Evolutionary conservation across 2,113 vertebrate species (phyloP).

Genomic region (Cyprinodon brontotheroides): DNA sequence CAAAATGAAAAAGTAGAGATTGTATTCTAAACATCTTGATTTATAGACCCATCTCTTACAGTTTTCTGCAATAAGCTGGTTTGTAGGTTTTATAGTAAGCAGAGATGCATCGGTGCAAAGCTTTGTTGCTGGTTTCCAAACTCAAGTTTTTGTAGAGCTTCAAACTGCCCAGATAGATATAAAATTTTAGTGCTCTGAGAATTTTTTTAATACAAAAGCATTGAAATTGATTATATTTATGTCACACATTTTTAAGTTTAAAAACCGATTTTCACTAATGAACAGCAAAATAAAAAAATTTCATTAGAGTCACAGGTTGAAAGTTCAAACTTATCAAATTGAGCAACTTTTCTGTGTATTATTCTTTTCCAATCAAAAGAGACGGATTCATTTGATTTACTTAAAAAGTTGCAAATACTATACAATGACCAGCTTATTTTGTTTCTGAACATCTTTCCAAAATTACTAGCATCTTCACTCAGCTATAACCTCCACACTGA

Average conservation of each 20-base stretch:
- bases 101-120: neutral
- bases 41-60: constrained; percentile 9
- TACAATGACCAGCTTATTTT: too few species aligned
- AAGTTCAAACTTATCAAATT: too few species aligned
- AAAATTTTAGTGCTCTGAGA: neutral
- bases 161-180: neutral
- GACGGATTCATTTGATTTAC: too few species aligned
- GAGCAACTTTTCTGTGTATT: too few species aligned
- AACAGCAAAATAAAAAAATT: neutral
- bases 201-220: neutral
- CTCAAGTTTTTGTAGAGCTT: neutral
- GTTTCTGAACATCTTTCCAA: too few species aligned
- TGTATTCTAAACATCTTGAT: constrained; percentile 30
- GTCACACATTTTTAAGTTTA: neutral
- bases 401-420: too few species aligned
- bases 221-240: neutral
- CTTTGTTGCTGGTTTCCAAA: neutral
- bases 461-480: too few species aligned
- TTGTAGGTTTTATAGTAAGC: neutral
- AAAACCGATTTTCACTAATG: neutral
- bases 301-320: neutral
- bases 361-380: too few species aligned
- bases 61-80: constrained; percentile 3
- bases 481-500: too few species aligned
- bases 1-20: constrained; percentile 1